These are phyloP conservation scores for Atrina japonica DNA, from an alignment of 2,888 invertebrate genomes.

Conservation along the genomic window DNA sequence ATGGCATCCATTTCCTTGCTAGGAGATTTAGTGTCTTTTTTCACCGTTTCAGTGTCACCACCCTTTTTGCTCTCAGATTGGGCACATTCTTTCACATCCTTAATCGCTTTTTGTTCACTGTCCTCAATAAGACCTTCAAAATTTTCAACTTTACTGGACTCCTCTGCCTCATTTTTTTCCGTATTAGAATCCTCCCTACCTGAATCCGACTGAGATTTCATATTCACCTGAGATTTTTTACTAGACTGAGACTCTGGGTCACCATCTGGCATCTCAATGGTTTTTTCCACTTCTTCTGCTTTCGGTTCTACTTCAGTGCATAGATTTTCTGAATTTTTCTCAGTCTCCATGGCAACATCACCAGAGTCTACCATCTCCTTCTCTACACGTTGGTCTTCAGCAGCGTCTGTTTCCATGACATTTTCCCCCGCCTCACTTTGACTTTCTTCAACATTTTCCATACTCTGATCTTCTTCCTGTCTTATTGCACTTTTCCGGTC, in stretches of 20 bases:
- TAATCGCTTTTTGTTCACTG: neutral
- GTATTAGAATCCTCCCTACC: neutral
- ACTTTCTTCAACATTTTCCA: conserved; percentile 4
- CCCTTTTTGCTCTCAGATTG: too few relatives aligned
- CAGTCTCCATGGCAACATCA: neutral
- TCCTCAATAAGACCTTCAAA: neutral
- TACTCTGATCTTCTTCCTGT: neutral
- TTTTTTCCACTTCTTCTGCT: neutral
- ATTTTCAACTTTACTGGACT: neutral
- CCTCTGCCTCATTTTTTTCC: conserved; percentile 1
- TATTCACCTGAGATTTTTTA: too few relatives aligned
- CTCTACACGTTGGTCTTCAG: conserved; percentile 5
- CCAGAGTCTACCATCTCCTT: neutral
- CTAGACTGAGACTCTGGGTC: too few relatives aligned
- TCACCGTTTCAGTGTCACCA: neutral
- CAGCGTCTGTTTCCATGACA: neutral
- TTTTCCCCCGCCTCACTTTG: neutral
- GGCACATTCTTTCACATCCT: neutral
- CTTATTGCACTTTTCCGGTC: conserved; percentile 4
- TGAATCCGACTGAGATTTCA: too few relatives aligned
- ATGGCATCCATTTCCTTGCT: too few relatives aligned
- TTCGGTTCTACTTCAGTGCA: neutral
- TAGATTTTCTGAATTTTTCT: neutral
- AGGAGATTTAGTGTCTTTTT: too few relatives aligned
- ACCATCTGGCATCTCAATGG: too few relatives aligned